These are phyloP conservation scores for Osedax frankpressi DNA, from an alignment of 2,888 invertebrate species.

Conservation along the genomic window DNA sequence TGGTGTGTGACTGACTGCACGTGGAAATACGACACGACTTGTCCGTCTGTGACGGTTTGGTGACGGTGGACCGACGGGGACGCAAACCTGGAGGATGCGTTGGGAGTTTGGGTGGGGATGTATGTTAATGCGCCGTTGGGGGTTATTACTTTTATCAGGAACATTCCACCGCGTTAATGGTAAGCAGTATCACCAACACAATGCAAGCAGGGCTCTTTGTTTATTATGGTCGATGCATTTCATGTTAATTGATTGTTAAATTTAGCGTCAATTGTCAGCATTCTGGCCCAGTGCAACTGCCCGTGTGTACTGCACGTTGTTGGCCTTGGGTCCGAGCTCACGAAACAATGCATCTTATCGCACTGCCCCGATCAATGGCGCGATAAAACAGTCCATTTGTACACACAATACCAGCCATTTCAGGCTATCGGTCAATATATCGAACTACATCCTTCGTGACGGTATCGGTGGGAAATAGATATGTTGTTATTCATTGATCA, in stretches of 20 bases:
- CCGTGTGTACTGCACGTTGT: not conserved
- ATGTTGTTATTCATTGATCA: not conserved
- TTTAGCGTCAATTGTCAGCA: not conserved
- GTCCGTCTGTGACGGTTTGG: not conserved
- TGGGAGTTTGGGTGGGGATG: not conserved
- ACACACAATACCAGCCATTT: not conserved
- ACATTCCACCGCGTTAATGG: not conserved
- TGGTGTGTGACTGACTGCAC: not conserved
- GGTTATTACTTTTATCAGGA: not conserved
- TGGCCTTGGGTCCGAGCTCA: not conserved
- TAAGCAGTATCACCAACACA: not conserved
- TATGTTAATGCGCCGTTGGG: not conserved
- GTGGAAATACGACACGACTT: conserved; percentile 1
- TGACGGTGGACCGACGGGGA: not conserved
- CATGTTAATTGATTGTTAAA: conserved; percentile 1
- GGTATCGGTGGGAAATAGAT: not conserved
- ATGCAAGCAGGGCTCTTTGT: not conserved
- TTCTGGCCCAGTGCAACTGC: not conserved
- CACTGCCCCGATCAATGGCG: not conserved
- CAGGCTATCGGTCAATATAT: not conserved
- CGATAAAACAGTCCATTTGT: not conserved
- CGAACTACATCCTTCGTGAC: not conserved
- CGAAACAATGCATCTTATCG: conserved; percentile 6
- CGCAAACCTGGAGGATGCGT: not conserved
- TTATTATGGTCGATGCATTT: conserved; percentile 1